Conservation (phyloP, 2,888 invertebrate species). For the Cheilosia impressa region DNA sequence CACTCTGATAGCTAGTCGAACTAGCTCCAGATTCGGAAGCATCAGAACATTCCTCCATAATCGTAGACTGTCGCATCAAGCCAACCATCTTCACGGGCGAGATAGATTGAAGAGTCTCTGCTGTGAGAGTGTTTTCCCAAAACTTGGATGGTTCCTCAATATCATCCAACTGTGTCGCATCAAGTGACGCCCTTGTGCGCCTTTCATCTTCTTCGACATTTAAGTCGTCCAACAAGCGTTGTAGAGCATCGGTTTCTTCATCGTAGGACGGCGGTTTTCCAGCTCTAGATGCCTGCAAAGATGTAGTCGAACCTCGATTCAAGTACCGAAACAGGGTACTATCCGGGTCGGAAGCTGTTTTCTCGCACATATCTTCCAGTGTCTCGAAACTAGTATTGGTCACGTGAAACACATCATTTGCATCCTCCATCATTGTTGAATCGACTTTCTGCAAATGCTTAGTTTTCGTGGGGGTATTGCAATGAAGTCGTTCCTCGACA, state of each 20-base stretch:
- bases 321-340: slow-evolving; percentile 81
- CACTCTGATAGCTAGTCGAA: slow-evolving; percentile 79
- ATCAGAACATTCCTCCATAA: slow-evolving; percentile 80
- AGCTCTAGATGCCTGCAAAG: not conserved
- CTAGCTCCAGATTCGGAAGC: slow-evolving; percentile 76
- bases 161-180: slow-evolving; percentile 81
- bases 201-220: slow-evolving; percentile 77
- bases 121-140: slow-evolving; percentile 80
- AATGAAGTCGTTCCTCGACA: slow-evolving; percentile 17
- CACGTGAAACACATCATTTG: slow-evolving; percentile 32
- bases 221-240: slow-evolving; percentile 78
- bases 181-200: slow-evolving; percentile 76
- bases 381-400: slow-evolving; percentile 80
- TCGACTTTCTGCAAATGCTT: slow-evolving; percentile 12
- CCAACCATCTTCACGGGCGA: slow-evolving; percentile 83
- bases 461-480: slow-evolving; percentile 23
- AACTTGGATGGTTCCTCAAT: slow-evolving; percentile 81
- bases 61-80: slow-evolving; percentile 82
- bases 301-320: slow-evolving; percentile 49
- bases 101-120: slow-evolving; percentile 77
- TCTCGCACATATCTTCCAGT: slow-evolving; percentile 82
- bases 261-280: slow-evolving; percentile 67
- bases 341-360: slow-evolving; percentile 81
- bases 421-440: slow-evolving; percentile 28
- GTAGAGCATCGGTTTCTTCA: slow-evolving; percentile 78